Percentiles rank a stretch among this genome's conserved stretches.
phyloP scores from a whole-genome alignment of 2,797 vertebrate genomes.

The Parambassis ranga region DNA sequence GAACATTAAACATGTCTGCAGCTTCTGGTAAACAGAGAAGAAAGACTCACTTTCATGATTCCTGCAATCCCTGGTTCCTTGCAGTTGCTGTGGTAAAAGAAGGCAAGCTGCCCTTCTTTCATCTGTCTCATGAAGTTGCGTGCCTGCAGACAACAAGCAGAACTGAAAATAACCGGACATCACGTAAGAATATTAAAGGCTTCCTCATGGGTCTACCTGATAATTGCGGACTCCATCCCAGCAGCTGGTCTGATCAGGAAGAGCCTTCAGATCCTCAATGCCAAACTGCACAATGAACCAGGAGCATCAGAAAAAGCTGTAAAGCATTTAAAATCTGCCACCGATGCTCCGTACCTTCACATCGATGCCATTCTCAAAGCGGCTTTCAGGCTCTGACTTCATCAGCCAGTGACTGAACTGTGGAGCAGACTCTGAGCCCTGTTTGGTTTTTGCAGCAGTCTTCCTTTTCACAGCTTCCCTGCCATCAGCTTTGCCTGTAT shows the following conservation, averaged over 20 bases:
- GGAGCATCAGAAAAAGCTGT: neutral
- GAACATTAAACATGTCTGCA: neutral
- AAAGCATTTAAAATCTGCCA: neutral
- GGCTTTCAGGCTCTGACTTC: conserved; percentile 97
- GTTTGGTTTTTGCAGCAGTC: conserved; percentile 43
- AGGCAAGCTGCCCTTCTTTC: conserved; percentile 88
- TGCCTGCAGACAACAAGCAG: conserved; percentile 77
- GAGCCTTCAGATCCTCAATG: conserved; percentile 91
- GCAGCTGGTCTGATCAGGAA: conserved; percentile 87
- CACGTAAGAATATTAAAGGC: too few relatives aligned
- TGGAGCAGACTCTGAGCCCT: conserved; percentile 15
- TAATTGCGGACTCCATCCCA: conserved; percentile 99
- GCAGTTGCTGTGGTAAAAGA: conserved; percentile 99
- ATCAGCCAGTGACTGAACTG: conserved; percentile 87
- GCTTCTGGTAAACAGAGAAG: neutral
- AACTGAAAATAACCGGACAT: neutral
- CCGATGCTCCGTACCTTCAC: conserved; percentile 83
- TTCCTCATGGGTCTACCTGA: conserved; percentile 87
- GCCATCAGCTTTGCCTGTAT: conserved; percentile 31
- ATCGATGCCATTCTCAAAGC: conserved; percentile 91
- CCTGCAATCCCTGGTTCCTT: conserved; percentile 93
- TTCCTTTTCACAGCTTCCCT: conserved; percentile 35
- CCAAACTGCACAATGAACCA: conserved; percentile 84
- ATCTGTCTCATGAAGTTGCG: conserved; percentile 95
- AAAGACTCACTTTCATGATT: conserved; percentile 83